These are phyloP conservation scores for Sander lucioperca DNA, from an alignment of 2,113 vertebrate species.

Conservation along the genomic window DNA sequence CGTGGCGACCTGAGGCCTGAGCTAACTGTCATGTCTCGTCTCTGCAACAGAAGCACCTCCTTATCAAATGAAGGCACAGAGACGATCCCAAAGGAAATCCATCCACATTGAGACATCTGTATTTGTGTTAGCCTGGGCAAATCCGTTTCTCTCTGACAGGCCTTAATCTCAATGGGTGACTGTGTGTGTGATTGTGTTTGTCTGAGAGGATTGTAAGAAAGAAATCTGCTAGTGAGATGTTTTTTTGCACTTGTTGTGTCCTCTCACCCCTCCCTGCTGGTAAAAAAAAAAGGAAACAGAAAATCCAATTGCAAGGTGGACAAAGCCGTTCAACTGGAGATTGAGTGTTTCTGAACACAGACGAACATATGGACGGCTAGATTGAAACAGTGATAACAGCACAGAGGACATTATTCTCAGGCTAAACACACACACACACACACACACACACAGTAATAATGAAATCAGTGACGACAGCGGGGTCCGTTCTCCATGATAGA, in stretches of 20 bases:
- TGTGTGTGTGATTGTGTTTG: slow-evolving; percentile 43
- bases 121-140: slow-evolving; percentile 76
- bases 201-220: slow-evolving; percentile 67
- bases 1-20: slow-evolving; percentile 47
- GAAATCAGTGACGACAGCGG: slow-evolving; percentile 64
- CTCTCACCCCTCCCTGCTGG: slow-evolving; percentile 42
- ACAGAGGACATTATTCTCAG: slow-evolving; percentile 59
- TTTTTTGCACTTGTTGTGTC: slow-evolving; percentile 57
- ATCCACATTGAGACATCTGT: slow-evolving; percentile 78
- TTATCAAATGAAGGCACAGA: slow-evolving; percentile 66
- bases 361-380: slow-evolving; percentile 77
- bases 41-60: slow-evolving; percentile 60
- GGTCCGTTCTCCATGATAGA: slow-evolving; percentile 62
- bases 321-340: slow-evolving; percentile 77
- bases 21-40: slow-evolving; percentile 49
- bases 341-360: slow-evolving; percentile 66
- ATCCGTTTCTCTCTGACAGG: slow-evolving; percentile 79
- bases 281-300: slow-evolving; percentile 11
- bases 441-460: slow-evolving; percentile 41
- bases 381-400: slow-evolving; percentile 74
- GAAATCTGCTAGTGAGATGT: slow-evolving; percentile 70
- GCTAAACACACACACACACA: slow-evolving; percentile 35
- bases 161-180: slow-evolving; percentile 75
- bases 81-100: slow-evolving; percentile 80
- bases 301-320: slow-evolving; percentile 75